Conservation (phyloP, 2,113 vertebrate species). For the Aphyosemion australe region DNA sequence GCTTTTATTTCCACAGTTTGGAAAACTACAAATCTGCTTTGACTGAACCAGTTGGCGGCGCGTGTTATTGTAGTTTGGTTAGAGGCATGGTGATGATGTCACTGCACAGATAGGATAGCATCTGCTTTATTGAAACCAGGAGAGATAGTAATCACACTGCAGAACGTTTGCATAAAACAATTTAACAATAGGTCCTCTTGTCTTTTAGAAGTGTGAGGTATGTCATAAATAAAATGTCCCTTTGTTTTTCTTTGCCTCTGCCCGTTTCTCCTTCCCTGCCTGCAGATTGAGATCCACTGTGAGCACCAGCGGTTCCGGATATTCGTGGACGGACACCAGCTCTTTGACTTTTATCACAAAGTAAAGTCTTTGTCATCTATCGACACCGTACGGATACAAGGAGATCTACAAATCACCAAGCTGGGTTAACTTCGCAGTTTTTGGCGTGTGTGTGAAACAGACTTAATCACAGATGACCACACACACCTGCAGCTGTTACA, state of each 20-base stretch:
- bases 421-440: slow-evolving; percentile 83
- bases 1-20: background rate
- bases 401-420: slow-evolving; percentile 97
- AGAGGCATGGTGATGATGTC: background rate
- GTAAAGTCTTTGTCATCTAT: slow-evolving; percentile 91
- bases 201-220: background rate
- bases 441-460: slow-evolving; percentile 26
- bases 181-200: background rate
- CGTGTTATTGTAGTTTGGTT: background rate
- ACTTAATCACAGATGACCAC: slow-evolving; percentile 53
- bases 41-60: background rate
- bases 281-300: slow-evolving; percentile 96
- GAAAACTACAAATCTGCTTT: background rate
- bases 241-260: background rate
- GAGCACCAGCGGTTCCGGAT: slow-evolving; percentile 98
- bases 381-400: slow-evolving; percentile 94
- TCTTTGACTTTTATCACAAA: slow-evolving; percentile 99
- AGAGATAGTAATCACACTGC: background rate
- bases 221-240: background rate
- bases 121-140: background rate
- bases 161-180: background rate
- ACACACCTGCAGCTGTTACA: slow-evolving; percentile 22
- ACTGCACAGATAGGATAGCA: background rate
- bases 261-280: background rate
- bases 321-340: slow-evolving; percentile 98